A percentile compares a stretch with the other conserved stretches of the same genome.
Conservation (phyloP, 37 sponge, comb jelly and placozoan species). For the Halichondria panicea region DNA sequence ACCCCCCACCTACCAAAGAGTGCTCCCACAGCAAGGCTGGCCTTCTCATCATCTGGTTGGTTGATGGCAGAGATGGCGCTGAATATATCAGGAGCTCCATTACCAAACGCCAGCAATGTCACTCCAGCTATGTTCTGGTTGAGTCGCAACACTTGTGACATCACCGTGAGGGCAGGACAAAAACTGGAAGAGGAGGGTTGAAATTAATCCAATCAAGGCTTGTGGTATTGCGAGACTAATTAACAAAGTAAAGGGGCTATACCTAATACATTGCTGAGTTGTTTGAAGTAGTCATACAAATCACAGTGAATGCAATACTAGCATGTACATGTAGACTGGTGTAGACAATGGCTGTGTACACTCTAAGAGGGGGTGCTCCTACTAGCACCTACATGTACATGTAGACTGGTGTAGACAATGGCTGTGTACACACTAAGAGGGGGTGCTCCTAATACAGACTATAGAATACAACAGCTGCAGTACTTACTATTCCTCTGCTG, state of each 20-base stretch:
- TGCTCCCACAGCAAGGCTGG: slow-evolving; percentile 94
- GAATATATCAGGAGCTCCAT: slow-evolving; percentile 98
- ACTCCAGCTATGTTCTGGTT: slow-evolving; percentile 98
- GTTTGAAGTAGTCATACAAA: no score
- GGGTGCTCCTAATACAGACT: neutral
- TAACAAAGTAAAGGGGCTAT: no score
- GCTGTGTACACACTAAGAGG: neutral
- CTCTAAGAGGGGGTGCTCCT: neutral
- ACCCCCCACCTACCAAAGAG: slow-evolving; percentile 75
- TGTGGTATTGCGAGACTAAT: neutral
- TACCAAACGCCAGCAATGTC: slow-evolving; percentile 94
- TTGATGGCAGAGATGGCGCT: slow-evolving; percentile 88
- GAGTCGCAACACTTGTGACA: slow-evolving; percentile 80
- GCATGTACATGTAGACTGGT: slow-evolving; percentile 5
- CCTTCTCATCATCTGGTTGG: slow-evolving; percentile 48
- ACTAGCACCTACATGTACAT: slow-evolving; percentile 13
- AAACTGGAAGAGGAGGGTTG: slow-evolving; percentile 65
- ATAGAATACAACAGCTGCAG: neutral
- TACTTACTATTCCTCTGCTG: slow-evolving; percentile 96
- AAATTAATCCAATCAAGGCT: neutral
- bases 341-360: neutral
- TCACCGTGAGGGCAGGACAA: slow-evolving; percentile 91
- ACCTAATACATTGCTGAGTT: no score
- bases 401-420: neutral
- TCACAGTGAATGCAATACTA: no score